Base-by-base conservation (phyloP, 1,140 invertebrate genomes). In the Tachypleus tridentatus region DNA sequence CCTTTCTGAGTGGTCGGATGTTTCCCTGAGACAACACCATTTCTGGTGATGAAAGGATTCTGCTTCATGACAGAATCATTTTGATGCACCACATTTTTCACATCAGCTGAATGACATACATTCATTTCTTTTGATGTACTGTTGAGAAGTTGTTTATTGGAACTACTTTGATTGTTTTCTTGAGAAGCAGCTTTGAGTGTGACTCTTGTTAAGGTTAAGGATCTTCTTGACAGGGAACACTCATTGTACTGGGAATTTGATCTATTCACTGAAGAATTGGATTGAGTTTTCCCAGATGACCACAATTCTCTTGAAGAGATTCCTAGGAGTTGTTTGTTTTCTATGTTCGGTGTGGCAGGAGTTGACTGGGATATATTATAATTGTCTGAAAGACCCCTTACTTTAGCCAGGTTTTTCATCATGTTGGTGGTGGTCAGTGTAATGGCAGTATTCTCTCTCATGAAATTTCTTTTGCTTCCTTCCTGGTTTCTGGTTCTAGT, bases 171-270 rank as follows among this genome's bases (percentile, higher is more conserved):
- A 29, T 56, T 49, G 50, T 7, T 62, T 50, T 61, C 63, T 57
- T 52, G 11, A 51, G 58, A 63, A 9, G n/a, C 61, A 57, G 54
- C 61, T 59, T 63, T 67, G 4, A 67, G 62, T 50, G 65, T 67
- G 9, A 64, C 47, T 64, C 65, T 60, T 5, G 65, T 63, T 11
- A 67, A 64, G 53, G 63, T 64, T 9, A 67, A 49, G 3, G 65
- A 66, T 56, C 53, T 53, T 56, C 65, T 50, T 7, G 65, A 67
- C 48, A 66, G 56, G 9, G 65, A 66, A 11, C 57, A 60, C 56
- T 66, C 65, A 49, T 58, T 64, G 8, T 58, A 67, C 10, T 54
- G 48, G n/a, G 62, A 63, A 49, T 62, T 67, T n/a, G 65, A 60
- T n/a, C 54, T 64, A 51, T 64, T 53, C 6, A 67, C 57, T 49